Percentiles rank a stretch among this genome's conserved stretches.
These are phyloP conservation scores for Drosophila kanapiae DNA, from an alignment of 1,140 invertebrate genomes.

Conservation along the genomic window DNA sequence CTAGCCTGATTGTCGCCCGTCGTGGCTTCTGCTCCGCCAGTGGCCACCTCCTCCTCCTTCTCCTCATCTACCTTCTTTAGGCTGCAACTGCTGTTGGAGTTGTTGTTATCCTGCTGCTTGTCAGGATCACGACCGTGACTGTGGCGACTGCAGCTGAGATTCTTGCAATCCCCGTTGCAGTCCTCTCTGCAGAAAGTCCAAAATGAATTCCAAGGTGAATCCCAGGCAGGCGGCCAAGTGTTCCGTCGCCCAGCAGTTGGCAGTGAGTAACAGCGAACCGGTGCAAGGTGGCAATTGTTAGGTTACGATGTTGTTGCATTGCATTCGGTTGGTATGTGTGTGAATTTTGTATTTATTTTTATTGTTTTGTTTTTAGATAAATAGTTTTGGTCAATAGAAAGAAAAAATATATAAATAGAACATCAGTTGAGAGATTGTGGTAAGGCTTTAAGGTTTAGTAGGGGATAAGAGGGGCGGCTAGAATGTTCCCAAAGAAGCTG, in stretches of 20 bases:
- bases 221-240: slow-evolving; percentile 59
- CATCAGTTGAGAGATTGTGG: slow-evolving; percentile 67
- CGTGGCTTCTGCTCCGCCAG: slow-evolving; percentile 3
- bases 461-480: slow-evolving; percentile 4
- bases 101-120: slow-evolving; percentile 67
- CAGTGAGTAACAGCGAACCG: slow-evolving; percentile 78
- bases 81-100: slow-evolving; percentile 61
- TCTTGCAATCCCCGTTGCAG: slow-evolving; percentile 75
- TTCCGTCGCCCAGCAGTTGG: slow-evolving; percentile 78
- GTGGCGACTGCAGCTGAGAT: slow-evolving; percentile 69
- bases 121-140: slow-evolving; percentile 44
- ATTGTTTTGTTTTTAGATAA: slow-evolving; percentile 45
- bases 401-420: slow-evolving; percentile 73
- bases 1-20: slow-evolving; percentile 73
- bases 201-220: not conserved
- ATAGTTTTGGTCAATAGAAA: slow-evolving; percentile 65
- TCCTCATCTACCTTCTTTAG: slow-evolving; percentile 45
- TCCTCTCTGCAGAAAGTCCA: slow-evolving; percentile 44
- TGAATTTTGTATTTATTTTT: slow-evolving; percentile 47
- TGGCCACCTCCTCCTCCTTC: slow-evolving; percentile 7
- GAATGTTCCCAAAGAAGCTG: slow-evolving; percentile 9
- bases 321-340: slow-evolving; percentile 35
- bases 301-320: slow-evolving; percentile 51
- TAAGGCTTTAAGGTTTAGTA: slow-evolving; percentile 40
- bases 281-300: slow-evolving; percentile 65